phyloP scores from a whole-genome alignment of 1,140 invertebrate genomes.

The Microplitis mediator region DNA sequence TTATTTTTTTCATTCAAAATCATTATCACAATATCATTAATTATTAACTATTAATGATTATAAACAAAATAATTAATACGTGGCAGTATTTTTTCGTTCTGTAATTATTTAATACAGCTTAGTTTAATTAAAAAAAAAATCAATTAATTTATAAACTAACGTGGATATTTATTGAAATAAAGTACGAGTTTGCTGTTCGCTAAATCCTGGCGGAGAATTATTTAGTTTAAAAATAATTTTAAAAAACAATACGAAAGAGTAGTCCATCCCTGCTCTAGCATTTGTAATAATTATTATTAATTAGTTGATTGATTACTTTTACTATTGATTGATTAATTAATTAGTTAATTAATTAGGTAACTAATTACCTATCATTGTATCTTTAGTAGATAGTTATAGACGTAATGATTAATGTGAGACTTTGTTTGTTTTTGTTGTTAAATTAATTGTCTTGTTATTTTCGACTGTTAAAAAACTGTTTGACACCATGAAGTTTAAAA shows the following conservation, averaged over 20 bases:
- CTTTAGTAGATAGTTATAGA: no score
- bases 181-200: not conserved
- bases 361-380: not conserved
- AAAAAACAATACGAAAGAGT: constrained; percentile 11
- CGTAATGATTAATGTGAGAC: no score
- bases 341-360: not conserved
- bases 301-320: constrained; percentile 8
- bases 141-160: not conserved
- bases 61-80: not conserved
- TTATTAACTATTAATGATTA: not conserved
- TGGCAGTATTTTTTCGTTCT: constrained; percentile 4
- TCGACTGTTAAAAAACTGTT: no score
- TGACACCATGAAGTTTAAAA: no score
- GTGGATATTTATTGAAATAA: not conserved
- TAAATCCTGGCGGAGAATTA: not conserved
- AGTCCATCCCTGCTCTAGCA: constrained; percentile 28
- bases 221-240: not conserved
- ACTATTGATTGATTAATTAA: not conserved
- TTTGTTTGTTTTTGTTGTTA: no score
- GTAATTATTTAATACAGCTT: not conserved
- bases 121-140: constrained; percentile 19
- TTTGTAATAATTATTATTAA: constrained; percentile 23
- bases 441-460: no score
- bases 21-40: not conserved
- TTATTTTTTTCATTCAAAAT: constrained; percentile 9